Percentiles rank a stretch among this genome's conserved stretches.
Conservation (phyloP, 2,113 vertebrate species). For the Periophthalmus modestus region DNA sequence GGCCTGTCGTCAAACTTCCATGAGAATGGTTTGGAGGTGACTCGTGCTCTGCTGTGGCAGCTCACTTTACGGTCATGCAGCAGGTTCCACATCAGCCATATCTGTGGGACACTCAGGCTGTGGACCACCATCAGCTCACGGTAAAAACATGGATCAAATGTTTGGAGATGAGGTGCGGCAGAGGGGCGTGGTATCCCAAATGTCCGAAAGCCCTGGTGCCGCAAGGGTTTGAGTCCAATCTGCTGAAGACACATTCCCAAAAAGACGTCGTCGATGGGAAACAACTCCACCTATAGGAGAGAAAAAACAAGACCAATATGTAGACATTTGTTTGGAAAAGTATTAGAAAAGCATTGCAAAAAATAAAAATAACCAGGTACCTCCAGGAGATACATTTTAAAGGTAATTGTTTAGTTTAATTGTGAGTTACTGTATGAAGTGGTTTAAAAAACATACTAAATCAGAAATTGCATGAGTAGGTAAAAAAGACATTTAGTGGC, state of each 20-base stretch:
- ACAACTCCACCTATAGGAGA: constrained; percentile 88
- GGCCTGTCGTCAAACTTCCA: constrained; percentile 60
- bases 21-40: constrained; percentile 65
- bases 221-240: constrained; percentile 82
- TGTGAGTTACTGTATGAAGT: neutral
- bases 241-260: constrained; percentile 95
- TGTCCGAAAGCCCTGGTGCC: constrained; percentile 93
- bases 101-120: constrained; percentile 89
- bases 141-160: constrained; percentile 96
- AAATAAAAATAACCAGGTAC: too few relatives aligned
- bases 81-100: constrained; percentile 98
- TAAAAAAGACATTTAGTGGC: too few relatives aligned
- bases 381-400: neutral
- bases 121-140: constrained; percentile 95
- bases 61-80: constrained; percentile 83
- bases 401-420: neutral
- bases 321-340: neutral
- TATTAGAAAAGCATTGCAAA: neutral
- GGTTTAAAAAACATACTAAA: neutral
- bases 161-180: constrained; percentile 89
- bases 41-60: constrained; percentile 77
- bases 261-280: constrained; percentile 96
- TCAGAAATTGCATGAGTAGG: neutral
- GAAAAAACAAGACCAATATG: neutral
- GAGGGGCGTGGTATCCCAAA: constrained; percentile 92